Evolutionary conservation across 2,888 invertebrate genomes (phyloP).

Genomic region (Plusia festucae): DNA sequence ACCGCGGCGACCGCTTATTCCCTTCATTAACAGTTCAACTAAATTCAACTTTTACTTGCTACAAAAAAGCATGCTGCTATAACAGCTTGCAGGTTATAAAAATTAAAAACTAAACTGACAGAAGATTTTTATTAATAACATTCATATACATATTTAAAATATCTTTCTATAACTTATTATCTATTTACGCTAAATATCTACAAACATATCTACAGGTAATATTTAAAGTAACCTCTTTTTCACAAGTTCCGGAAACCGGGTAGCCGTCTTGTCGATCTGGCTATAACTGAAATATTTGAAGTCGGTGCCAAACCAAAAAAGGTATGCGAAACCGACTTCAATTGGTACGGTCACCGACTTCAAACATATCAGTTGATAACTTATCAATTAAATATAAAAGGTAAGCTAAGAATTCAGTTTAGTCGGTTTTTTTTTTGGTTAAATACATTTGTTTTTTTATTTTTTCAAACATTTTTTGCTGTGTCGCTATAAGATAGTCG

Average conservation of each 20-base stretch:
- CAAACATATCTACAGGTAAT: constrained; percentile 8
- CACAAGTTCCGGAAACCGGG: neutral
- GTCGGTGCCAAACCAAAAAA: too few relatives aligned
- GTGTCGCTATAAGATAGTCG: too few relatives aligned
- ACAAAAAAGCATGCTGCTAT: too few relatives aligned
- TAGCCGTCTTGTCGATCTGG: neutral
- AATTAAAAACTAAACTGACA: neutral
- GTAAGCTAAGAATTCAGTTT: too few relatives aligned
- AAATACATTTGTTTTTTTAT: neutral
- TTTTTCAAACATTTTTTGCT: neutral
- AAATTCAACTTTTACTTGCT: too few relatives aligned
- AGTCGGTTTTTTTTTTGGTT: neutral
- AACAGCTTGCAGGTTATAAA: too few relatives aligned
- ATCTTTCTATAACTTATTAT: neutral
- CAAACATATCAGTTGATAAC: too few relatives aligned
- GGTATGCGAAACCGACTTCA: too few relatives aligned
- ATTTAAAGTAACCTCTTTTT: constrained; percentile 1
- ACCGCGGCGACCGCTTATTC: too few relatives aligned
- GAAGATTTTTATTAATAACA: constrained; percentile 8
- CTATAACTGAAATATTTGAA: neutral
- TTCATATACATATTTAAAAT: constrained; percentile 10
- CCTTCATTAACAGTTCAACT: too few relatives aligned
- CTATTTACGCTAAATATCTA: constrained; percentile 3
- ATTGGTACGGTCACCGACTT: too few relatives aligned
- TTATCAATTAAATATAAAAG: too few relatives aligned